Evolutionary conservation across 2,113 vertebrate species (phyloP).

Genomic region (Chamaea fasciata): DNA sequence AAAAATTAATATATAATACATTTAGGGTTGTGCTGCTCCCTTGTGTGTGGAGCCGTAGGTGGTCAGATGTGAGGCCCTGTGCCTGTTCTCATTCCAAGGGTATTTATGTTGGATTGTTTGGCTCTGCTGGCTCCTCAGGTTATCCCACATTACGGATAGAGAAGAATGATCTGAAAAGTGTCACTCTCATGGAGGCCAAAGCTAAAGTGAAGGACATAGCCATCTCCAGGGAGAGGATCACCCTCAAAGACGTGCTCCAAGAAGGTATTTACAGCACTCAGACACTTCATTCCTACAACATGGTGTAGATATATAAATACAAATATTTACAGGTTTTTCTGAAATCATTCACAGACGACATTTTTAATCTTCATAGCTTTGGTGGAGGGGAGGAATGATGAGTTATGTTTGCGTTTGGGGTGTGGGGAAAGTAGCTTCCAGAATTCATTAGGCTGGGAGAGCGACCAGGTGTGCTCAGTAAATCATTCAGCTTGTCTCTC

Average conservation of each 20-base stretch:
- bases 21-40: neutral
- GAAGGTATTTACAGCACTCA: conserved; percentile 79
- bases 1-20: neutral
- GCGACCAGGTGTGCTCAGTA: neutral
- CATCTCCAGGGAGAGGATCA: conserved; percentile 94
- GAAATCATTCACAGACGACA: neutral
- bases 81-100: conserved; percentile 19
- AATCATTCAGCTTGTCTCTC: neutral
- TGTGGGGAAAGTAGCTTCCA: neutral
- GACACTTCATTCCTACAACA: neutral
- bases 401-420: neutral
- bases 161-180: conserved; percentile 97
- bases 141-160: conserved; percentile 95
- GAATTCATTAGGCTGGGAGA: neutral
- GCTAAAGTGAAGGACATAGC: conserved; percentile 97
- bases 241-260: conserved; percentile 91
- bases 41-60: neutral
- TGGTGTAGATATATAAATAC: neutral
- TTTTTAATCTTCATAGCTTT: neutral
- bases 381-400: neutral
- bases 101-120: conserved; percentile 81
- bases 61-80: neutral
- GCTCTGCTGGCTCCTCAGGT: conserved; percentile 84
- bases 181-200: conserved; percentile 93
- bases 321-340: neutral